Conservation (phyloP, 2,888 invertebrate species). For the Rhamphomyia laevipes region DNA sequence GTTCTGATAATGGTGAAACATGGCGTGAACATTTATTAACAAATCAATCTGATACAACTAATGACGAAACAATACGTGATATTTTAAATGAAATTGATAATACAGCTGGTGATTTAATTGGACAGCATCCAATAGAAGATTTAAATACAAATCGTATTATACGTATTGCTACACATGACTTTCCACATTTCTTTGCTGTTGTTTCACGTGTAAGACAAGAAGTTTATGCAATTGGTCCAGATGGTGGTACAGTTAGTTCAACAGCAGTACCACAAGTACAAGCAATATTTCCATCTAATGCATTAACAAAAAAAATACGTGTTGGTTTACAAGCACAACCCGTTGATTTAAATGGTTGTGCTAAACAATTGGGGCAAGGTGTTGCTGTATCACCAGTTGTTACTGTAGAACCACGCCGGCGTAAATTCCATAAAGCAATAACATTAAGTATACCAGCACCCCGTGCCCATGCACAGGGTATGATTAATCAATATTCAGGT, state of each 20-base stretch:
- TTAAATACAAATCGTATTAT: slow-evolving; percentile 82
- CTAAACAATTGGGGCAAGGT: slow-evolving; percentile 85
- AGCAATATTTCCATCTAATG: slow-evolving; percentile 82
- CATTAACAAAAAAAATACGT: slow-evolving; percentile 97
- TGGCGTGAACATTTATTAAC: slow-evolving; percentile 93
- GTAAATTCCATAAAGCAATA: slow-evolving; percentile 98
- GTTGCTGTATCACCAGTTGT: slow-evolving; percentile 96
- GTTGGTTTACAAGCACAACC: slow-evolving; percentile 97
- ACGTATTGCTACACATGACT: slow-evolving; percentile 88
- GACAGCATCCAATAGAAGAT: slow-evolving; percentile 65
- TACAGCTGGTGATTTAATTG: slow-evolving; percentile 52
- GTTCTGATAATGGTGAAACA: slow-evolving; percentile 95
- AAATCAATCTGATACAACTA: slow-evolving; percentile 38
- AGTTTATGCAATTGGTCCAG: slow-evolving; percentile 92
- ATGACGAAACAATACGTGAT: slow-evolving; percentile 80
- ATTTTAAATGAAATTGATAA: slow-evolving; percentile 87
- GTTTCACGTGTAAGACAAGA: slow-evolving; percentile 92
- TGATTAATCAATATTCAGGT: slow-evolving; percentile 76
- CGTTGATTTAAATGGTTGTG: slow-evolving; percentile 69
- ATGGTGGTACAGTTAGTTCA: slow-evolving; percentile 93
- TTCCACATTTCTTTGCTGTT: slow-evolving; percentile 96
- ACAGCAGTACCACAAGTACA: slow-evolving; percentile 82
- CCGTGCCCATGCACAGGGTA: slow-evolving; percentile 46
- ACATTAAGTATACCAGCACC: slow-evolving; percentile 91
- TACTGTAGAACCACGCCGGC: slow-evolving; percentile 91